Percentiles rank a stretch among this genome's conserved stretches.
Evolutionary conservation across 2,888 invertebrate genomes (phyloP).

Genomic region (Nomada flava): DNA sequence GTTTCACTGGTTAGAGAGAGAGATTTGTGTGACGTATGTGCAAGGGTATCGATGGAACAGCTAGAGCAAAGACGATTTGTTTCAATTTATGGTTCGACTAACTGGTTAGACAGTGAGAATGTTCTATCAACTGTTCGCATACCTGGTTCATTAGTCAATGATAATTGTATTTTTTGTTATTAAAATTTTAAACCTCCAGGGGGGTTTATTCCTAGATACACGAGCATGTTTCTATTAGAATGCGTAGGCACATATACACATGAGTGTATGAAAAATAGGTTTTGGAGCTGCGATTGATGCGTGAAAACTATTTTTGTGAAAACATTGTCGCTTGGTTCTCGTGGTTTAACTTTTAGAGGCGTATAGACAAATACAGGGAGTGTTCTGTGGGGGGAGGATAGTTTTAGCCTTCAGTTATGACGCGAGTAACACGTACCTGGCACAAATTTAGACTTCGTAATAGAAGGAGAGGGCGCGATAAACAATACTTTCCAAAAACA

Average conservation of each 20-base stretch:
- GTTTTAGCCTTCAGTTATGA: constrained; percentile 15
- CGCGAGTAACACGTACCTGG: not conserved
- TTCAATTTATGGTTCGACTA: not conserved
- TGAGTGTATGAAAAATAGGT: too few species aligned
- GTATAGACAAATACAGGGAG: not conserved
- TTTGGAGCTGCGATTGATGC: not conserved
- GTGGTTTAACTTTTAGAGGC: not conserved
- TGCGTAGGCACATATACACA: too few species aligned
- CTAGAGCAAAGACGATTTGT: not conserved
- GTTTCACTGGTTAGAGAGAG: not conserved
- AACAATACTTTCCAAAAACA: not conserved
- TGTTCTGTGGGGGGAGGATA: not conserved
- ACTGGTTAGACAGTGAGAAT: too few species aligned
- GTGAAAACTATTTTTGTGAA: not conserved
- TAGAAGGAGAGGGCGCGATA: not conserved
- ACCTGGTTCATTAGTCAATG: too few species aligned
- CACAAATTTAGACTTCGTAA: not conserved
- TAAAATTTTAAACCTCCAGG: too few species aligned
- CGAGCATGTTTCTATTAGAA: too few species aligned
- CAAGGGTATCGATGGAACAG: too few species aligned
- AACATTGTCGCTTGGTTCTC: not conserved
- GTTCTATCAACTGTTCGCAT: too few species aligned
- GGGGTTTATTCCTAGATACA: too few species aligned
- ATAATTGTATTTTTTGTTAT: too few species aligned
- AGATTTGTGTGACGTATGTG: not conserved